Conservation (phyloP, 2,797 vertebrate species). For the Emydoidea blandingii region DNA sequence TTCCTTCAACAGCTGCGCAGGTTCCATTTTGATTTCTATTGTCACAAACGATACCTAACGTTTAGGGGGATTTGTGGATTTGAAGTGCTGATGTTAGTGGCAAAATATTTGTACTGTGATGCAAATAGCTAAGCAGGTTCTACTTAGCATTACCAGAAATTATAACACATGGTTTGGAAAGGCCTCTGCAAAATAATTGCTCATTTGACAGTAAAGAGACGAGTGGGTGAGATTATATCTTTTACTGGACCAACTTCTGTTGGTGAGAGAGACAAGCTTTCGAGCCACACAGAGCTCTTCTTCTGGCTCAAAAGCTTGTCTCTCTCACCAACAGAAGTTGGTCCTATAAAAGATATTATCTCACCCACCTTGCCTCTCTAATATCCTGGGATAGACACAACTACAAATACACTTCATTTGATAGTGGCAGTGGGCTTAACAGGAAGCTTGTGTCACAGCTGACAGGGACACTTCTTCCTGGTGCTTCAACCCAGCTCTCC, state of each 20-base stretch:
- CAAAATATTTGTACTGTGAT: not conserved
- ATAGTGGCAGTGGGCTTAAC: too few relatives aligned
- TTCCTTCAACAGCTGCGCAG: not conserved
- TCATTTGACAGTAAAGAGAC: not conserved
- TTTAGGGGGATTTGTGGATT: not conserved
- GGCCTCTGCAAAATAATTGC: not conserved
- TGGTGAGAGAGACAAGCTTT: too few relatives aligned
- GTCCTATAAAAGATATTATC: too few relatives aligned
- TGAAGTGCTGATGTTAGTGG: not conserved
- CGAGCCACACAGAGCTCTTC: too few relatives aligned
- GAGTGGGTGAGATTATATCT: too few relatives aligned
- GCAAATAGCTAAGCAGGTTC: not conserved
- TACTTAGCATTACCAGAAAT: not conserved
- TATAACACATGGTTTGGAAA: not conserved
- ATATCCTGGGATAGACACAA: not conserved
- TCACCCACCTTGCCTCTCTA: too few relatives aligned
- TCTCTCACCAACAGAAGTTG: too few relatives aligned
- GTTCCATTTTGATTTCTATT: not conserved
- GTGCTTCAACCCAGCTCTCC: not conserved
- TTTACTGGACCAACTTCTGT: too few relatives aligned
- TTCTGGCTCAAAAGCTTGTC: too few relatives aligned
- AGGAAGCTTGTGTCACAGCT: not conserved
- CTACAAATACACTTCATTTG: not conserved
- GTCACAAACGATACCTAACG: constrained; percentile 4
- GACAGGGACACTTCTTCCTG: too few relatives aligned